Base-by-base conservation (phyloP, 2,888 invertebrate genomes). In the Drosophila robusta region DNA sequence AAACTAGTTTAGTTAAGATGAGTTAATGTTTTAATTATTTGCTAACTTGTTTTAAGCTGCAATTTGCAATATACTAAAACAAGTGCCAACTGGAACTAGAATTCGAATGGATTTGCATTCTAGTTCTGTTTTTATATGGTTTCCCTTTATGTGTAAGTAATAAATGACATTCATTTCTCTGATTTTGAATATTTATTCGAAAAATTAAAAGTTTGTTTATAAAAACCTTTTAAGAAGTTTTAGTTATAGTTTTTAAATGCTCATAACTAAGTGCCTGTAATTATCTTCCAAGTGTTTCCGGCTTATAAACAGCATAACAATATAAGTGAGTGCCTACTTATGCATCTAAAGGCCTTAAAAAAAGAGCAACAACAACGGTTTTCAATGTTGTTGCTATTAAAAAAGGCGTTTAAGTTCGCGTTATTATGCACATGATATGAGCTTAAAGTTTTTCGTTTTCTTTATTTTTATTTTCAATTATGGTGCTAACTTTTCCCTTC, bases 221-320 rank as follows among this genome's bases (percentile, higher is more conserved):
- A n/a, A n/a, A n/a, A 29, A 24, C 14, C n/a, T 29, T n/a, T 39
- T 46, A 24, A 50, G 29, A 36, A 51, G 46, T 65, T 36, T 45
- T 26, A 7, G 2, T 1, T 18, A 11, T 7, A 7, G 4, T 12
- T 14, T 29, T 14, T 42, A 42, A 18, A 16, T 42, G 42, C 46
- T 41, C 16, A 34, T n/a, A 12, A 16, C 24, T 54, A 65, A 79
- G 65, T 82, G 58, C 51, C 61, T 32, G 52, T 76, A 82, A 82
- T 81, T 81, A 81, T 46, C 61, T 32, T 34, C 8, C 51, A 26
- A 63, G 29, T 69, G 60, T 86, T 83, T 83, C 83, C 83, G 89
- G 83, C 70, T 82, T 58, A 62, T 76, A 74, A 76, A 58, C 56
- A 64, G 41, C 62, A 51, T 76, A 76, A 70, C 44, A 36, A 61